Evolutionary conservation across 2,888 invertebrate genomes (phyloP), one percentile per base, ranked within the genome.

Genomic region (Metellina segmentata): DNA sequence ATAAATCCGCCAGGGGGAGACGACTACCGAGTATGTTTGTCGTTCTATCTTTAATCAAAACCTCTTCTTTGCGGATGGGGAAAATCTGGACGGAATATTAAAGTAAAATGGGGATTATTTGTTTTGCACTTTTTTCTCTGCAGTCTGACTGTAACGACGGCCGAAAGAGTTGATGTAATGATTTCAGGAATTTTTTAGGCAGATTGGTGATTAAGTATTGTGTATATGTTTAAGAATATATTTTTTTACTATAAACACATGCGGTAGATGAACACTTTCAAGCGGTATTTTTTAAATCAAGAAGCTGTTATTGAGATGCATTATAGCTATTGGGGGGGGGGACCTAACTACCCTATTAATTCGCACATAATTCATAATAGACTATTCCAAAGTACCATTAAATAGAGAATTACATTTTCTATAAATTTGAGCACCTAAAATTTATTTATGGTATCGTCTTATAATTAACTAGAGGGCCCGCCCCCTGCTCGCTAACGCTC

Each of bases 1-100:
- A 86, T 86, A 81, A 87, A 86, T 87, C 78, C 86, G 91, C 91
- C 49, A 91, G 86, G 81, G 90, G 90, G 86, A 81, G 71, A 87
- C 82, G 86, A 77, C 81, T 78, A 78, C 82, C 70, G 75, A 82
- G 82, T 72, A 48, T 83, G 82, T 89, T 82, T 82, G 74, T 87
- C 75, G 20, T 70, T 74, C 51, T 74, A 81, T 74, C 81, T 74
- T 88, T 77, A 82, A 82, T 82, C 49, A 61, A 61, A 72, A 52
- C 70, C 79, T 79, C 52, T 81, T 72, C 53, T 79, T 86, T 72
- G 69, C 51, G 53, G 87, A 88, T 72, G 48, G 48, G 70, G 53
- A 52, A 89, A 89, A 83, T 83, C 71, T 83, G 77, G 69, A 52
- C 77, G 52, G 77, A 82, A 77, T 78, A 89, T 77, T 74, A 89